phyloP scores from a whole-genome alignment of 2,113 vertebrate genomes.

The Oryzias melastigma region DNA sequence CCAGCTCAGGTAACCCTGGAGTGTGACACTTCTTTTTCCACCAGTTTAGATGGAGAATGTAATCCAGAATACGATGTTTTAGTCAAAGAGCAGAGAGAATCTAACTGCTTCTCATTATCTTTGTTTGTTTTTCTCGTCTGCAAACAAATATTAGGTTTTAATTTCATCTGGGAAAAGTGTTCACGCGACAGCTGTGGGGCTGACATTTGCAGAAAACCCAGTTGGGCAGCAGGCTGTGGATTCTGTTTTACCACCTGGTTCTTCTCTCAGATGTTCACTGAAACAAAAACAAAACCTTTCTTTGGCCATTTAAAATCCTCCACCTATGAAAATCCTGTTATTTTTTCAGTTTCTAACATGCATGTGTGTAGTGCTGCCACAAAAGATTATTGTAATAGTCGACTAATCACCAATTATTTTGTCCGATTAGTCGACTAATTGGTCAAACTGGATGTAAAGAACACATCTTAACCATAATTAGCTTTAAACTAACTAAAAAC shows the following conservation, averaged over 20 bases:
- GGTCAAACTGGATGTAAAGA: too few relatives aligned
- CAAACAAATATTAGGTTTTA: constrained; percentile 17
- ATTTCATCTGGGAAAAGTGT: constrained; percentile 9
- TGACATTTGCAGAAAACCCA: constrained; percentile 6
- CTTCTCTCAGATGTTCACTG: constrained; percentile 8
- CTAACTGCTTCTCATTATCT: constrained; percentile 3
- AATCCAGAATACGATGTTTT: constrained; percentile 1
- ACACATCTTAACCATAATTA: too few relatives aligned
- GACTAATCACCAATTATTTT: too few relatives aligned
- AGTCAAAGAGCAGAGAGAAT: not conserved
- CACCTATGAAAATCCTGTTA: too few relatives aligned
- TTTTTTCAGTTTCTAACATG: too few relatives aligned
- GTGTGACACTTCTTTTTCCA: constrained; percentile 59
- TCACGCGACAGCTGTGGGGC: constrained; percentile 15
- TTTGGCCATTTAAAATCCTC: too few relatives aligned
- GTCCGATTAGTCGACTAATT: too few relatives aligned
- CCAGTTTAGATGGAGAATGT: not conserved
- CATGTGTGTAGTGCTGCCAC: too few relatives aligned
- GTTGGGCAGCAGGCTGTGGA: constrained; percentile 7
- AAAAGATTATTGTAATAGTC: too few relatives aligned
- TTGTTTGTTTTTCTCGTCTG: constrained; percentile 25
- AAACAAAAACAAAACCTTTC: not conserved
- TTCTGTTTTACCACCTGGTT: constrained; percentile 14
- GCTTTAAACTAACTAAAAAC: too few relatives aligned
- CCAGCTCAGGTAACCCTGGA: constrained; percentile 55